These are phyloP conservation scores for Vidua chalybeata DNA, from an alignment of 2,113 vertebrate species.

Conservation along the genomic window DNA sequence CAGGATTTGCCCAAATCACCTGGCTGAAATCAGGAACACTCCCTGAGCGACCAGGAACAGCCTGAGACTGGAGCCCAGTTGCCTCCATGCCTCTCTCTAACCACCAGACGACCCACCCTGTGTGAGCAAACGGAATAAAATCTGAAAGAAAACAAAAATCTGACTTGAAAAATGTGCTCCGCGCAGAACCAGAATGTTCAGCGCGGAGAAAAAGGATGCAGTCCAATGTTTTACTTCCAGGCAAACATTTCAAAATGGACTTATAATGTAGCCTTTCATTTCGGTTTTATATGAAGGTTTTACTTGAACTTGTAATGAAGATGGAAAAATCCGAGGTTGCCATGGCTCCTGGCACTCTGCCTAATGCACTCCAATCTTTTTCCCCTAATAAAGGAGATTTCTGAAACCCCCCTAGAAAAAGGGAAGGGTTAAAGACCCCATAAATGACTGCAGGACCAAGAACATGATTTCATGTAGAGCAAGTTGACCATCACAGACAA, in stretches of 20 bases:
- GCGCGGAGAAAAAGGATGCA: slow-evolving; percentile 33
- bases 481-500: not conserved
- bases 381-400: slow-evolving; percentile 67
- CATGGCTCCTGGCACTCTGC: slow-evolving; percentile 63
- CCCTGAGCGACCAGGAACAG: slow-evolving; percentile 26
- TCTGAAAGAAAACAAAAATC: slow-evolving; percentile 60
- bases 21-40: not conserved
- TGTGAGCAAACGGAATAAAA: slow-evolving; percentile 62
- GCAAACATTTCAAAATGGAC: slow-evolving; percentile 72
- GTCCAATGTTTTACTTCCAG: slow-evolving; percentile 73
- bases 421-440: slow-evolving; percentile 38
- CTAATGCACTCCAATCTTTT: slow-evolving; percentile 60
- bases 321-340: slow-evolving; percentile 73
- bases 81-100: slow-evolving; percentile 50
- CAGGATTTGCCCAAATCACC: not conserved
- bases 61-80: slow-evolving; percentile 38
- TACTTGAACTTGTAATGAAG: slow-evolving; percentile 75
- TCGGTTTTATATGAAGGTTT: slow-evolving; percentile 75
- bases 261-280: slow-evolving; percentile 77
- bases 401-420: slow-evolving; percentile 30
- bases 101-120: slow-evolving; percentile 60
- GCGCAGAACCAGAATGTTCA: slow-evolving; percentile 43
- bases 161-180: slow-evolving; percentile 57
- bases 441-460: not conserved
- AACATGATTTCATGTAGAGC: not conserved